Evolutionary conservation across 2,888 invertebrate genomes (phyloP).

Genomic region (Eurois occulta): DNA sequence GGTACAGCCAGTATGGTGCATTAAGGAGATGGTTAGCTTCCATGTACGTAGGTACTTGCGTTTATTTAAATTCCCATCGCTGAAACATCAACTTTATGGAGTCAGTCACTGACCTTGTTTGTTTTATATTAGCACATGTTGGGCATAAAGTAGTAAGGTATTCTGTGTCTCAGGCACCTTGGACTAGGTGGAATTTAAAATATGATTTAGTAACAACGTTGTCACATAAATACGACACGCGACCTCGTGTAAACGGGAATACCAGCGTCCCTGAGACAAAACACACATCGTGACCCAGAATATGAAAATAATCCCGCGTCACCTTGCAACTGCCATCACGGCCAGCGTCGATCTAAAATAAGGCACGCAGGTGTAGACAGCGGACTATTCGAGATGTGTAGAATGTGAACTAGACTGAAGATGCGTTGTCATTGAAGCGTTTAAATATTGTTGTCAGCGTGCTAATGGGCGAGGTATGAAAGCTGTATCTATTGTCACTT

Average conservation of each 20-base stretch:
- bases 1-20: constrained; percentile 35
- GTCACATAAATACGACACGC: constrained; percentile 72
- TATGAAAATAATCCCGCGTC: constrained; percentile 88
- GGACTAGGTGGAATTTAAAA: constrained; percentile 53
- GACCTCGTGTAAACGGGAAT: constrained; percentile 76
- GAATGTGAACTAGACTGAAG: constrained; percentile 71
- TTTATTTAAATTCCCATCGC: constrained; percentile 28
- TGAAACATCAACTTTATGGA: constrained; percentile 15
- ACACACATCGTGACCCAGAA: constrained; percentile 86
- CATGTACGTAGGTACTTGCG: constrained; percentile 33
- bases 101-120: constrained; percentile 2
- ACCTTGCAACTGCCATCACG: constrained; percentile 86
- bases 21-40: constrained; percentile 48
- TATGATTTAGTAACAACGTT: constrained; percentile 64
- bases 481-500: constrained; percentile 63
- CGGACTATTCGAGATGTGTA: constrained; percentile 76
- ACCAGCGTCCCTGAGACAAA: constrained; percentile 86
- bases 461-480: constrained; percentile 71
- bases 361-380: constrained; percentile 86
- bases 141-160: constrained; percentile 18
- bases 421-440: constrained; percentile 61
- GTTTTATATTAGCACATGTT: constrained; percentile 6
- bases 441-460: constrained; percentile 73
- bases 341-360: constrained; percentile 85
- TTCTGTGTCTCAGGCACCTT: constrained; percentile 41